Conservation (phyloP, 2,797 vertebrate genomes). For the Sparidentex hasta region DNA sequence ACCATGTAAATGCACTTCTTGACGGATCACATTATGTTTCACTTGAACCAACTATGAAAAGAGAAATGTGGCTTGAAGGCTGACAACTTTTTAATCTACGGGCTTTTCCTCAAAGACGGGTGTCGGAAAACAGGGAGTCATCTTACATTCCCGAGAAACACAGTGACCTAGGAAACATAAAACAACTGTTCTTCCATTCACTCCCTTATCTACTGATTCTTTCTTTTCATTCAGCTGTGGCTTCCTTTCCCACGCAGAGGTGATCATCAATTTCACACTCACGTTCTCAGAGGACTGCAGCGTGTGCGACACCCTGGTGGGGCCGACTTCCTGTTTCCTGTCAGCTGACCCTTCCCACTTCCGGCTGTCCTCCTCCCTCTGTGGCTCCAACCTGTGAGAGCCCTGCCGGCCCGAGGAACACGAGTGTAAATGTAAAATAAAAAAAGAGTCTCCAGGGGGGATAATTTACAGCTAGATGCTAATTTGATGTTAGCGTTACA, state of each 20-base stretch:
- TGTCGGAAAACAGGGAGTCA: not conserved
- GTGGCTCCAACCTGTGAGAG: slow-evolving; percentile 89
- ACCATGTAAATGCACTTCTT: too few relatives aligned
- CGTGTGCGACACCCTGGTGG: slow-evolving; percentile 84
- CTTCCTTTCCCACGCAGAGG: slow-evolving; percentile 3
- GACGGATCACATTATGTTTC: too few relatives aligned
- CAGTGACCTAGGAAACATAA: not conserved
- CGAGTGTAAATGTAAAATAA: not conserved
- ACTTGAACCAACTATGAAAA: too few relatives aligned
- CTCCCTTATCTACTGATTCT: not conserved
- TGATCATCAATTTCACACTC: slow-evolving; percentile 74
- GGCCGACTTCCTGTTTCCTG: slow-evolving; percentile 84
- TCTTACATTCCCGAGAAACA: not conserved
- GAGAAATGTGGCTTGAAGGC: too few relatives aligned
- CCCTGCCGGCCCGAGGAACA: slow-evolving; percentile 81
- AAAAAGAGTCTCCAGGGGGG: not conserved
- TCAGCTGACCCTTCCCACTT: slow-evolving; percentile 89
- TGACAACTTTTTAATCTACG: not conserved
- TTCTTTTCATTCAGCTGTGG: not conserved
- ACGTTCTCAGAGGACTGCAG: slow-evolving; percentile 88
- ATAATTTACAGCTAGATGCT: not conserved
- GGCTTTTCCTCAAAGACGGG: not conserved
- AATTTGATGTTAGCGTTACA: not conserved
- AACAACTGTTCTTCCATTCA: too few relatives aligned
- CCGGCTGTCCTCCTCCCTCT: slow-evolving; percentile 89